Base-by-base conservation (phyloP, 1,140 invertebrate species). In the Ephestia elutella region DNA sequence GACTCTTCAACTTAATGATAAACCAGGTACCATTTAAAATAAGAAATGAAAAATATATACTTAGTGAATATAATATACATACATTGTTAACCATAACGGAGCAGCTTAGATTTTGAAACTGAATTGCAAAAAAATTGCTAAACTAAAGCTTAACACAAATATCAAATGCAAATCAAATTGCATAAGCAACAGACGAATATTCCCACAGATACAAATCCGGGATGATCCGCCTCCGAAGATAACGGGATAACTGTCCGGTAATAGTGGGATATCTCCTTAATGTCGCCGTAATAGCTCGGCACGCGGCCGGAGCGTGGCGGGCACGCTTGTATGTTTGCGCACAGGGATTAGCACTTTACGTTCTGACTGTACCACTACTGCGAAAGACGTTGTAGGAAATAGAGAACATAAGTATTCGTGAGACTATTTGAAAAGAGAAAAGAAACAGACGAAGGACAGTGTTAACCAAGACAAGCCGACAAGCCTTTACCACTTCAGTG, bases 281-380 rank as follows among this genome's bases (percentile, higher is more conserved):
- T 84, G 83, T 71, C 71, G 70, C 65, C 67, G 71, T 81, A 82
- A 86, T 83, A 60, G 78, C n/a, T 9, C n/a, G 73, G 28, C 82
- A 73, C 80, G 83, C 68, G 83, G 48, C 78, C 17, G 68, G 13
- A 75, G 71, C 70, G 79, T 77, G 78, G 32, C 76, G 51, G 59
- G 63, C 63, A 49, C 61, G 72, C 61, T 68, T 53, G 56, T 68
- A 59, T 80, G 80, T 80, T 75, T 82, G 77, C 72, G 65, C 66
- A 56, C 68, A 73, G 72, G 82, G 79, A 82, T 87, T 84, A 87
- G 72, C 84, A 87, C 82, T 87, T 78, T 80, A 69, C 62, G 62
- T 56, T 50, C 60, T 70, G 73, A 65, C 73, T 71, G 71, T 72
- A 68, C 68, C 63, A 11, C 4, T 10, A 25, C 21, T 25, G 21